Evolutionary conservation across 2,113 vertebrate genomes (phyloP).

Genomic region (Gobio gobio): DNA sequence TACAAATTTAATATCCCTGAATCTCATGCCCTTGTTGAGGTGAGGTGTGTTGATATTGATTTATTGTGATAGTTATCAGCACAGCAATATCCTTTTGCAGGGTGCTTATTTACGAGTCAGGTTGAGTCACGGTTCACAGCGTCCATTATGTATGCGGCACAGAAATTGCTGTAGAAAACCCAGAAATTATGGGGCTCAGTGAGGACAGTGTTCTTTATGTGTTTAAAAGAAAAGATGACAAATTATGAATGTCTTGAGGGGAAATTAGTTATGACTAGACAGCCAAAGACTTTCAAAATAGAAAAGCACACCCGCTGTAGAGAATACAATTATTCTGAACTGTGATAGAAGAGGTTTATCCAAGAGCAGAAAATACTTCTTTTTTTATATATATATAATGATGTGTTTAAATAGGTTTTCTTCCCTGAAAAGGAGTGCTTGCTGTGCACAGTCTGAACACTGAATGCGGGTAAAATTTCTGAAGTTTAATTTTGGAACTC

Average conservation of each 20-base stretch:
- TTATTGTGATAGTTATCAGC: slow-evolving; percentile 46
- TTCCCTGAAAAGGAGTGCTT: slow-evolving; percentile 5
- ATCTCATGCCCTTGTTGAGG: slow-evolving; percentile 40
- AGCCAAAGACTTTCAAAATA: slow-evolving; percentile 32
- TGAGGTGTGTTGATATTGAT: slow-evolving; percentile 42
- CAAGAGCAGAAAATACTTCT: background rate
- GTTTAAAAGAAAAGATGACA: slow-evolving; percentile 22
- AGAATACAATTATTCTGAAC: background rate
- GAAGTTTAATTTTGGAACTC: background rate
- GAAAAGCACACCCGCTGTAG: background rate
- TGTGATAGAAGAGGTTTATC: background rate
- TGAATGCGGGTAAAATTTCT: background rate
- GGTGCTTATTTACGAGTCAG: background rate
- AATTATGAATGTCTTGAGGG: slow-evolving; percentile 41
- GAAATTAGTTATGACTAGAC: slow-evolving; percentile 40
- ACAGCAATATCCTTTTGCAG: slow-evolving; percentile 42
- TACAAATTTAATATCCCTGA: slow-evolving; percentile 49
- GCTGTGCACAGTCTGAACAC: background rate
- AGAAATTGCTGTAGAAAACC: background rate
- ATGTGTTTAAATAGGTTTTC: slow-evolving; percentile 25
- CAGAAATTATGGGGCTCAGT: background rate
- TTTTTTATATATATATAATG: background rate
- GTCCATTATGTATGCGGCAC: background rate
- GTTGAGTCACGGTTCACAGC: slow-evolving; percentile 7
- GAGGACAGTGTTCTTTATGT: background rate